Percentiles rank a stretch among this genome's conserved stretches.
phyloP scores from a whole-genome alignment of 2,888 invertebrate genomes.

The Isoperla grammatica region DNA sequence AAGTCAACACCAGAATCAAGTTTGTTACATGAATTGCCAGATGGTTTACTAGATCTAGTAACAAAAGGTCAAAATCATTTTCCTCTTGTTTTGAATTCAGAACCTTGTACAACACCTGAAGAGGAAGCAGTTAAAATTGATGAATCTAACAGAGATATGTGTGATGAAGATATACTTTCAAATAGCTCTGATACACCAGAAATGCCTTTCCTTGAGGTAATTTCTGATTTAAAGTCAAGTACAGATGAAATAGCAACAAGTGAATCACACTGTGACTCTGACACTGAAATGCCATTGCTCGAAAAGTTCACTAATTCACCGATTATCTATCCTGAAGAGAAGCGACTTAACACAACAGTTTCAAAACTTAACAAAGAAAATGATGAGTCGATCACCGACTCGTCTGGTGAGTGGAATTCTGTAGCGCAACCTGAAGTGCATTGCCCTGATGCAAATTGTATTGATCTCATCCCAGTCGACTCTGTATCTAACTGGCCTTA shows the following conservation, averaged over 20 bases:
- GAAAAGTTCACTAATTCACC: not conserved
- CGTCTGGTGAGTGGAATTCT: not conserved
- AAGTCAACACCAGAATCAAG: not conserved
- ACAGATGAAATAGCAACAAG: not conserved
- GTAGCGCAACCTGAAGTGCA: not conserved
- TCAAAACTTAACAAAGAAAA: not conserved
- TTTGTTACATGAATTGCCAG: not conserved
- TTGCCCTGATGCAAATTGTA: not conserved
- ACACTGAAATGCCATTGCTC: not conserved
- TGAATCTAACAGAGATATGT: too few species aligned
- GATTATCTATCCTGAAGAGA: not conserved
- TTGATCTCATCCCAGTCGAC: constrained; percentile 17
- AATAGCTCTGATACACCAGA: constrained; percentile 21
- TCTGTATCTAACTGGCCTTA: constrained; percentile 28
- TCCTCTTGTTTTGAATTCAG: too few species aligned
- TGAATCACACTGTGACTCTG: not conserved
- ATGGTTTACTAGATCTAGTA: too few species aligned
- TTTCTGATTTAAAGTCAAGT: not conserved
- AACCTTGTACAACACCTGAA: too few species aligned
- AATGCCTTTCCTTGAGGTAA: constrained; percentile 26
- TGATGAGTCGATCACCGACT: not conserved
- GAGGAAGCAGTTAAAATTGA: too few species aligned
- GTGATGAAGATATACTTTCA: constrained; percentile 9
- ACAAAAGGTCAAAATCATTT: too few species aligned
- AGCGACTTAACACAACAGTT: not conserved